Evolutionary conservation across 1,140 invertebrate species (phyloP), one percentile per base, ranked within the genome.

Genomic region (Polypedilum pembai): DNA sequence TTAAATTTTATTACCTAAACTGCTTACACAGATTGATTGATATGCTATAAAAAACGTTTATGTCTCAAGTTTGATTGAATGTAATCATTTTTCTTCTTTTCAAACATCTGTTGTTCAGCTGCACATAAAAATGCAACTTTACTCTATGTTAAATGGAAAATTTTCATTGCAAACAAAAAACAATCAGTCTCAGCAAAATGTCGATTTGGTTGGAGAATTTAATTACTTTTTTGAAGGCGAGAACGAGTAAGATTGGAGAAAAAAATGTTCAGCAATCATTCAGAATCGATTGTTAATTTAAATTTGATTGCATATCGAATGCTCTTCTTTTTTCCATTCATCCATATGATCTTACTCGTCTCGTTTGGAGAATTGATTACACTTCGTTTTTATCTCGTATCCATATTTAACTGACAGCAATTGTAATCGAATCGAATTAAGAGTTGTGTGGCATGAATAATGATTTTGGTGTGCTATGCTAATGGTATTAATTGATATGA

Each of bases 191-290:
- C 24, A 33, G 24, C 24, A 5, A 33, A 33, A 33, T 33, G 24
- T 45, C 3, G 41, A 45, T 12, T n/a, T 12, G 45, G 12, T 56
- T 15, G 0, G 72, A 73, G 18, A 73, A 18, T 73, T 73, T 24
- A 33, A 33, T 33, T 33, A 33, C 24, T 33, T 33, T 33, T 33
- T 33, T 33, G 5, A 33, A 33, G 24, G 24, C 24, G 24, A 33
- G 24, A 33, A 33, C 24, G 24, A 33, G n/a, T n/a, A n/a, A n/a
- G 24, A 33, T 3, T 33, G 24, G 24, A 33, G 24, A 33, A 75
- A 75, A 75, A 24, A 56, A 56, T n/a, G 3, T 56, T 56, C n/a
- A 56, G n/a, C 45, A 56, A 56, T 56, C n/a, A 56, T 56, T 56
- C 45, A 56, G 3, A 56, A 56, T 56, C 45, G 45, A 56, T 56